Percentiles rank a stretch among this genome's conserved stretches.
Conservation (phyloP, 2,113 vertebrate species). For the Siniperca knerii region DNA sequence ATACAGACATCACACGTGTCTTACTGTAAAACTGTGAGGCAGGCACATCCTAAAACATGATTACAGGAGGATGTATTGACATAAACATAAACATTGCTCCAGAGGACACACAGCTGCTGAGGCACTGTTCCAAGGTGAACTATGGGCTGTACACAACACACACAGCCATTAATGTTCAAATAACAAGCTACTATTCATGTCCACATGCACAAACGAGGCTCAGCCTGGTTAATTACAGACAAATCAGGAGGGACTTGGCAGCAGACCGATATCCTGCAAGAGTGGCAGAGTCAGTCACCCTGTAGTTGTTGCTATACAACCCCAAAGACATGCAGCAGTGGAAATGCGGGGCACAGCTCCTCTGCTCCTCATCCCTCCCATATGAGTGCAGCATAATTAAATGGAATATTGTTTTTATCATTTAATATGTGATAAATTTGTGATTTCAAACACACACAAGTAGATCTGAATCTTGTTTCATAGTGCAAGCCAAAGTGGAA, state of each 20-base stretch:
- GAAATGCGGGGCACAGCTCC: slow-evolving; percentile 35
- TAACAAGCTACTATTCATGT: slow-evolving; percentile 74
- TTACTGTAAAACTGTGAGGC: slow-evolving; percentile 30
- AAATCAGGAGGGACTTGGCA: slow-evolving; percentile 75
- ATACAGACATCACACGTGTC: slow-evolving; percentile 31
- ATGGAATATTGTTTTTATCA: slow-evolving; percentile 8
- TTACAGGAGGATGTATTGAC: slow-evolving; percentile 61
- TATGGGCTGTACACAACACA: slow-evolving; percentile 34
- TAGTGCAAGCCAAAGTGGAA: background rate
- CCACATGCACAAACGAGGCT: slow-evolving; percentile 70
- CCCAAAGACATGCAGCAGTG: slow-evolving; percentile 52
- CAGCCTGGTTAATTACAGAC: slow-evolving; percentile 73
- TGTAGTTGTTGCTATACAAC: slow-evolving; percentile 70
- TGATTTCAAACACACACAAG: slow-evolving; percentile 5
- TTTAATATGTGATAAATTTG: background rate
- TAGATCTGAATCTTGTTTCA: slow-evolving; percentile 5
- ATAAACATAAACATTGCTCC: slow-evolving; percentile 50
- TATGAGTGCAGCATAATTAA: background rate
- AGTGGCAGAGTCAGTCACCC: slow-evolving; percentile 73
- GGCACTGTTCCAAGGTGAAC: slow-evolving; percentile 72
- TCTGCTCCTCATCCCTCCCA: slow-evolving; percentile 7
- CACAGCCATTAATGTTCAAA: slow-evolving; percentile 65
- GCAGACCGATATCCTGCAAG: slow-evolving; percentile 59
- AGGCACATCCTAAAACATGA: slow-evolving; percentile 56
- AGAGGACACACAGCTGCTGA: slow-evolving; percentile 71